phyloP scores from a whole-genome alignment of 2,113 vertebrate species.

The Canis aureus region DNA sequence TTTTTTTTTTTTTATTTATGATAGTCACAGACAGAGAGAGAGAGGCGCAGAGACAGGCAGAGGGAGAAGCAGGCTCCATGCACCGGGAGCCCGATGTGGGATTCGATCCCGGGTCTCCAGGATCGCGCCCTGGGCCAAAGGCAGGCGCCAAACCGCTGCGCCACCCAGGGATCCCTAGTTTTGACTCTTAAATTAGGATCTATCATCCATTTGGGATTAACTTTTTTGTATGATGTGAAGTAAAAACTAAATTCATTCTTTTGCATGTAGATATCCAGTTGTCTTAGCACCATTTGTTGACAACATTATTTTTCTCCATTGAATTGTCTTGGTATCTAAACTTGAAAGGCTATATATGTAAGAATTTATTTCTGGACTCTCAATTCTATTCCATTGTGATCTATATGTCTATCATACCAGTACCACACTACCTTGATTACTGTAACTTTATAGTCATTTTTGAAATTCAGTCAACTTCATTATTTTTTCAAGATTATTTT shows the following conservation, averaged over 20 bases:
- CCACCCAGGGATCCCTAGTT: too few species aligned
- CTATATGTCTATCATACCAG: neutral
- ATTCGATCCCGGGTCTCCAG: too few species aligned
- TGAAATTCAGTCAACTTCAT: neutral
- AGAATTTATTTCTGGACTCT: neutral
- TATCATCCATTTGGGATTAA: neutral
- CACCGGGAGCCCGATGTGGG: too few species aligned
- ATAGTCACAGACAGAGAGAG: too few species aligned
- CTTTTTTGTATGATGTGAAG: neutral
- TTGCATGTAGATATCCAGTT: neutral
- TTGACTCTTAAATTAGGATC: neutral
- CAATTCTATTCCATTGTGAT: neutral
- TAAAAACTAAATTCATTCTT: neutral
- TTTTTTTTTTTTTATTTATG: too few species aligned
- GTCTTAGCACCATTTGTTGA: neutral
- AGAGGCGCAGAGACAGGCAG: too few species aligned
- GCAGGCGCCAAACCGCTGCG: too few species aligned
- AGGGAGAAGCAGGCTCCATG: too few species aligned
- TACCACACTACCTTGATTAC: neutral
- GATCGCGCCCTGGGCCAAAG: too few species aligned
- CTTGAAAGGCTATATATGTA: neutral
- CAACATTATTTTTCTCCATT: neutral
- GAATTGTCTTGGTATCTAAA: neutral
- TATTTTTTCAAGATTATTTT: neutral
- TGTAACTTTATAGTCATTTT: neutral